A percentile compares a stretch with the other conserved stretches of the same genome.
These are phyloP conservation scores for Leptatherina wallacei DNA, from an alignment of 2,797 vertebrate species.

Conservation along the genomic window DNA sequence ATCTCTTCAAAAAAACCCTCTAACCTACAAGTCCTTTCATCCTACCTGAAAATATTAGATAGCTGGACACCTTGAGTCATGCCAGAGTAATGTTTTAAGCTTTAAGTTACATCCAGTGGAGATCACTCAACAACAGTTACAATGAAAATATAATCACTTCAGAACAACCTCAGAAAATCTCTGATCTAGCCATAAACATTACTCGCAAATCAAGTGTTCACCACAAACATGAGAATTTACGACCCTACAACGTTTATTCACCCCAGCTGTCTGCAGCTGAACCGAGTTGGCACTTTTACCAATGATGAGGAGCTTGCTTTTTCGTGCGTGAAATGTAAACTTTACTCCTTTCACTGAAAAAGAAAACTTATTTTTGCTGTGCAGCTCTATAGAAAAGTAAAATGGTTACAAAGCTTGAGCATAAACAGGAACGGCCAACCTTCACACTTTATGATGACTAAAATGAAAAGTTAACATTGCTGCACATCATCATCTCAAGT, in stretches of 20 bases:
- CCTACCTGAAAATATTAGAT: slow-evolving; percentile 6
- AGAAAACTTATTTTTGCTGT: slow-evolving; percentile 6
- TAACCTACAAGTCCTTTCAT: background rate
- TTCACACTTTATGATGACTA: background rate
- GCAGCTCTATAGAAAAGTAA: slow-evolving; percentile 20
- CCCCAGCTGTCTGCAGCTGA: slow-evolving; percentile 38
- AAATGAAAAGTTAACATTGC: background rate
- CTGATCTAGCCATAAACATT: background rate
- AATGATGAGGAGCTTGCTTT: slow-evolving; percentile 18
- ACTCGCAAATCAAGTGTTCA: slow-evolving; percentile 40
- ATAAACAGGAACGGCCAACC: slow-evolving; percentile 4
- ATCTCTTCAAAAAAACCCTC: slow-evolving; percentile 18
- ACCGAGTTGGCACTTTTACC: slow-evolving; percentile 50
- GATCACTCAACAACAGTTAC: slow-evolving; percentile 13
- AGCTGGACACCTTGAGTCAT: slow-evolving; percentile 2
- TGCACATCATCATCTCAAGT: background rate
- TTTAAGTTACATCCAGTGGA: slow-evolving; percentile 8
- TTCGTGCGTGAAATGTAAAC: slow-evolving; percentile 63
- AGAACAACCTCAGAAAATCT: slow-evolving; percentile 26
- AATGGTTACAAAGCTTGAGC: slow-evolving; percentile 21
- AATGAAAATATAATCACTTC: slow-evolving; percentile 19
- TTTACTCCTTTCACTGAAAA: slow-evolving; percentile 35
- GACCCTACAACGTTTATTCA: background rate
- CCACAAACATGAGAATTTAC: slow-evolving; percentile 11
- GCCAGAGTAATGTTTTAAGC: slow-evolving; percentile 26